Conservation (phyloP, 2,888 invertebrate species). For the Zygogramma bicolorata region DNA sequence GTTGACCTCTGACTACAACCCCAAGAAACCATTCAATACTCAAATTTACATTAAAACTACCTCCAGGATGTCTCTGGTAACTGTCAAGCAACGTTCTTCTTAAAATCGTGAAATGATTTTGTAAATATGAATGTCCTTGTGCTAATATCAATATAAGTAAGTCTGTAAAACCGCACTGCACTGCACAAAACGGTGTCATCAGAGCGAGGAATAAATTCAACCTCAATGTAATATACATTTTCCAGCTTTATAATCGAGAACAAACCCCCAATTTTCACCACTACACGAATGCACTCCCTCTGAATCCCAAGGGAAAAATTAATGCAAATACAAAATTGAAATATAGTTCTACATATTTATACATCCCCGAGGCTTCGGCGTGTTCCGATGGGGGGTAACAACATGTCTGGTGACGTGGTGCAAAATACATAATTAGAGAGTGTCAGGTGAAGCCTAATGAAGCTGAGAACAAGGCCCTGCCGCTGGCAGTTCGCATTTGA, state of each 20-base stretch:
- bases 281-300: neutral
- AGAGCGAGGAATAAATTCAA: neutral
- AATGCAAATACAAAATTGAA: constrained; percentile 56
- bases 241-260: neutral
- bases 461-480: constrained; percentile 57
- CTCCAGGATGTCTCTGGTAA: too few relatives aligned
- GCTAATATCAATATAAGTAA: too few relatives aligned
- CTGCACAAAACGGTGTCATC: too few relatives aligned
- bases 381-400: constrained; percentile 17
- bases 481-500: constrained; percentile 50
- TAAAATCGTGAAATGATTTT: too few relatives aligned
- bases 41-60: too few relatives aligned
- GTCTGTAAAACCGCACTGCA: too few relatives aligned
- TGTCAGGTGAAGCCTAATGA: constrained; percentile 64
- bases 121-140: too few relatives aligned
- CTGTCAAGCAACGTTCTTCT: too few relatives aligned
- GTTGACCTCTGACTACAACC: too few relatives aligned
- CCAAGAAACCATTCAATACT: too few relatives aligned
- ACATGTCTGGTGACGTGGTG: constrained; percentile 55
- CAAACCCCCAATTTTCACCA: constrained; percentile 6
- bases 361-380: constrained; percentile 46
- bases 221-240: neutral
- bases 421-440: constrained; percentile 65
- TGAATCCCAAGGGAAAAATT: constrained; percentile 53
- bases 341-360: constrained; percentile 59